phyloP scores from a whole-genome alignment of 2,888 invertebrate genomes.

The Standfussiana lucernea region DNA sequence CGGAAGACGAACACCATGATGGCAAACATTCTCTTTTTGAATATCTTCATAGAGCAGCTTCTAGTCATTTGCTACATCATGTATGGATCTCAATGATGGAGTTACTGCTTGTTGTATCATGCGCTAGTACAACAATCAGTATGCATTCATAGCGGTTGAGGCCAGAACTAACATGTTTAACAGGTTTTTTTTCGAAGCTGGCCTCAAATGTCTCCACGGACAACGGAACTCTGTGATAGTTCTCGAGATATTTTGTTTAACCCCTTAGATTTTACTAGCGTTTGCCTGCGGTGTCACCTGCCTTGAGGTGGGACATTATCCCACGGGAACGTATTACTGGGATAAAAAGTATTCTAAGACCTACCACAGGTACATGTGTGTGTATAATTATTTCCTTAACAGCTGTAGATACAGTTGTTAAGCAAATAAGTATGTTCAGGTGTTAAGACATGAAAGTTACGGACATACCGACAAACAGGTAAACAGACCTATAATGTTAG shows the following conservation, averaged over 20 bases:
- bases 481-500: neutral
- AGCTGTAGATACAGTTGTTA: too few species aligned
- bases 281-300: neutral
- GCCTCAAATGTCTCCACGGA: conserved; percentile 56
- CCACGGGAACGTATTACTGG: neutral
- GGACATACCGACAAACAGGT: neutral
- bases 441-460: neutral
- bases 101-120: neutral
- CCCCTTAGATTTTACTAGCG: neutral
- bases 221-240: conserved; percentile 57
- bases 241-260: conserved; percentile 43
- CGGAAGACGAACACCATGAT: neutral
- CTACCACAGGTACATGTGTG: neutral
- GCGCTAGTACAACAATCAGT: conserved; percentile 11
- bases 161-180: conserved; percentile 55
- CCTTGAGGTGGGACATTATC: neutral
- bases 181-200: conserved; percentile 46
- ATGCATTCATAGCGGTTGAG: conserved; percentile 42
- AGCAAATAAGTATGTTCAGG: too few species aligned
- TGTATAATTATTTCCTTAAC: too few species aligned
- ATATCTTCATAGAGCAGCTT: neutral
- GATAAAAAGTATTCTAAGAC: neutral
- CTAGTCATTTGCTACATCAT: neutral
- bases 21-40: neutral
- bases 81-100: neutral